These are phyloP conservation scores for Fistularia tabacaria DNA, from an alignment of 2,797 vertebrate genomes.

Conservation along the genomic window DNA sequence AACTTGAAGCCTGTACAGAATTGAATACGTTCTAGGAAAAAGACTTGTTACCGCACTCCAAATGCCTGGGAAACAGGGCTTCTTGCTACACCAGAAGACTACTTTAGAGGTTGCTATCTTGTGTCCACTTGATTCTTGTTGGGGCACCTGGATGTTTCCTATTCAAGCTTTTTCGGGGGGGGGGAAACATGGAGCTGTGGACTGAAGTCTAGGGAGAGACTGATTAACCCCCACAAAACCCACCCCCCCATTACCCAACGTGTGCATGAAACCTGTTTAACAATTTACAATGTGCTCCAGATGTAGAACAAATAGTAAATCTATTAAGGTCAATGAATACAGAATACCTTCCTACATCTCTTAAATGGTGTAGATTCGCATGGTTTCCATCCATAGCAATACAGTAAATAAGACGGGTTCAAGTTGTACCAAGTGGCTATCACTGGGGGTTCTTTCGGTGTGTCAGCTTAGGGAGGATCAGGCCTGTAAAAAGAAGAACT, in stretches of 20 bases:
- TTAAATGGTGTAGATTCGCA: slow-evolving; percentile 48
- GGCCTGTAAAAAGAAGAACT: slow-evolving; percentile 79
- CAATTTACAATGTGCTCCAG: slow-evolving; percentile 11
- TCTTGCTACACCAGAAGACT: slow-evolving; percentile 62
- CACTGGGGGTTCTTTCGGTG: slow-evolving; percentile 53
- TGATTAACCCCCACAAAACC: slow-evolving; percentile 69
- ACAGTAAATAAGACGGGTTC: slow-evolving; percentile 51
- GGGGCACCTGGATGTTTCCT: slow-evolving; percentile 54
- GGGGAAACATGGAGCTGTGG: slow-evolving; percentile 69
- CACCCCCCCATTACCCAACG: slow-evolving; percentile 36
- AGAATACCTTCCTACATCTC: slow-evolving; percentile 72
- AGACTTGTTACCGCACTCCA: slow-evolving; percentile 66
- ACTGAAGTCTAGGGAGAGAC: slow-evolving; percentile 76
- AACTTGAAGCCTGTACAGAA: slow-evolving; percentile 55
- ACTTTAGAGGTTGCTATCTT: slow-evolving; percentile 65
- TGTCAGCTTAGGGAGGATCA: slow-evolving; percentile 52
- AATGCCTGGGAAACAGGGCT: slow-evolving; percentile 38
- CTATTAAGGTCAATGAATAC: slow-evolving; percentile 25
- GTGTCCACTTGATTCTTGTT: slow-evolving; percentile 61
- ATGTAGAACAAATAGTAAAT: slow-evolving; percentile 4
- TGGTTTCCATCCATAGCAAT: slow-evolving; percentile 55
- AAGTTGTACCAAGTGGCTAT: slow-evolving; percentile 52
- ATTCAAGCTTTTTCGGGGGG: slow-evolving; percentile 58
- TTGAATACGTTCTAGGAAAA: slow-evolving; percentile 59
- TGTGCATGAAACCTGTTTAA: slow-evolving; percentile 29